Base-by-base conservation (phyloP, 92 coral and sea anemone species). In the Palythoa heliodiscus region DNA sequence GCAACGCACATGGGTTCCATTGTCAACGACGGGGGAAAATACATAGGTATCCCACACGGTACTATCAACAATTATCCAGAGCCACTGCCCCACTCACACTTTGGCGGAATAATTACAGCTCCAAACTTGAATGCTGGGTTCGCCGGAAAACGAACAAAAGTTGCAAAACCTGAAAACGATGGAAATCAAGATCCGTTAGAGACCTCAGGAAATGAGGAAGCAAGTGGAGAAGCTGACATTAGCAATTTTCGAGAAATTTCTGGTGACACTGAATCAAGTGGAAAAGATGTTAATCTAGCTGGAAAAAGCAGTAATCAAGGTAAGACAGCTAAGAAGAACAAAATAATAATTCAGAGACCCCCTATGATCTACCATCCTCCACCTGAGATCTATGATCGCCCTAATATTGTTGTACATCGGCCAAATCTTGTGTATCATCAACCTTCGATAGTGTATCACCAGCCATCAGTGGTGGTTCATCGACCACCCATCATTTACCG, bases 281-380 rank as follows among this genome's bases (percentile, higher is more conserved):
- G 84, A 20, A 20, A 66, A 80, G 73, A 15, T 52, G 72, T 2
- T 48, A 86, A 73, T 40, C 54, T 58, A 17, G 48, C 10, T 16
- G 23, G 83, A 53, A 76, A 87, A 72, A 88, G 84, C 38, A 57
- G 35, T 67, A 87, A 90, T 87, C 88, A 90, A 13, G 35, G 85
- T 16, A 93, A 91, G 78, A 90, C 93, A 75, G 89, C 86, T 57
- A 91, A 93, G 75, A 97, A 97, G 89, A 97, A 97, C 87, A 86
- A 91, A 40, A 95, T 97, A 40, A 88, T 97, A 70, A 92, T 97
- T 19, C 93, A 92, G 55, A 86, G 99, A 79, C 99, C 99, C 35
- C 93, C 98, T 22, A 88, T 97, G 93, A 87, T 97, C 50, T 97
- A 93, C 78, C 99, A 97, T 54, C 99, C 99, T 8, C 99, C 99